phyloP scores from a whole-genome alignment of 1,140 invertebrate species.

The Pseudoatta argentina region DNA sequence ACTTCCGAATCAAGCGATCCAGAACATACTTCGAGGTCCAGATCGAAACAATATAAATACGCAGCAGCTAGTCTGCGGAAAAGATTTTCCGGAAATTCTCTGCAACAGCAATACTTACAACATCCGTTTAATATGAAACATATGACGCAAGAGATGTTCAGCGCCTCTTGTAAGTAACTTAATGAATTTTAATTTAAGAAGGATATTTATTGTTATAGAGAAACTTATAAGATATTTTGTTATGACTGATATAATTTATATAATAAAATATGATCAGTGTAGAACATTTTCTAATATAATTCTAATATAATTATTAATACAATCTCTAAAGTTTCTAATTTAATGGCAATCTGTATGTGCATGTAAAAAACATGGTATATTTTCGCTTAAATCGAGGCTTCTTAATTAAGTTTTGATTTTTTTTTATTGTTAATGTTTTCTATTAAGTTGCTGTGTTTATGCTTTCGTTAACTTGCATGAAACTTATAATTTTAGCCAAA shows the following conservation, averaged over 20 bases:
- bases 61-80: conserved; percentile 82
- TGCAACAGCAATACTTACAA: conserved; percentile 82
- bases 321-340: background rate
- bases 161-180: conserved; percentile 79
- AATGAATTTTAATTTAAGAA: background rate
- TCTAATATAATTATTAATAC: background rate
- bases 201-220: background rate
- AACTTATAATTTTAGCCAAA: conserved; percentile 80
- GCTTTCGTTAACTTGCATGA: conserved; percentile 57
- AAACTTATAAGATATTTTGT: background rate
- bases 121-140: conserved; percentile 85
- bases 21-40: conserved; percentile 81
- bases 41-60: conserved; percentile 82
- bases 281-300: conserved; percentile 32
- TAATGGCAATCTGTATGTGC: background rate
- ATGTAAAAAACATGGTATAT: background rate
- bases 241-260: background rate
- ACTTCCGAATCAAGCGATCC: conserved; percentile 84
- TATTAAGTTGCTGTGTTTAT: conserved; percentile 14
- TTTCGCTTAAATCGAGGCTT: background rate
- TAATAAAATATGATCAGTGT: conserved; percentile 12
- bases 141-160: conserved; percentile 85
- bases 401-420: conserved; percentile 6
- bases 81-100: conserved; percentile 82
- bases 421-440: background rate